A percentile compares a stretch with the other conserved stretches of the same genome.
Conservation (phyloP, 1,140 invertebrate species). For the Pachyrhynchus sulphureomaculatus region DNA sequence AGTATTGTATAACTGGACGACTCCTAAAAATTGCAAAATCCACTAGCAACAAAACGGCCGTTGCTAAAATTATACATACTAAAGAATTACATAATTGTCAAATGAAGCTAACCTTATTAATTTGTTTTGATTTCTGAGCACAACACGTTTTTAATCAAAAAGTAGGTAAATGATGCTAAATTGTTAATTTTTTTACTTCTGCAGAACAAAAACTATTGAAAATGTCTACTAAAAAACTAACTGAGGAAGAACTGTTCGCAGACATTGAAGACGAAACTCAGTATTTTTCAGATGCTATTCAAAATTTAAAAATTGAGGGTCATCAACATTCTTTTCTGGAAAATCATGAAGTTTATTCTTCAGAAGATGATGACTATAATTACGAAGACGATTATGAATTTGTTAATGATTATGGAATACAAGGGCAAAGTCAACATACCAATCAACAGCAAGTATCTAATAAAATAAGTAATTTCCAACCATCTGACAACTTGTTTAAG, state of each 20-base stretch:
- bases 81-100: no score
- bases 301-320: not conserved
- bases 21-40: no score
- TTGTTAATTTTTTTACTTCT: not conserved
- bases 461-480: constrained; percentile 73
- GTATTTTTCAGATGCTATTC: not conserved
- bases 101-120: no score
- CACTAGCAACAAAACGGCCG: no score
- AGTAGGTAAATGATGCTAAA: no score
- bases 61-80: no score
- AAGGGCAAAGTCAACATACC: constrained; percentile 34
- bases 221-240: not conserved
- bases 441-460: constrained; percentile 61
- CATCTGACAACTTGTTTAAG: constrained; percentile 76
- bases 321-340: constrained; percentile 28
- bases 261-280: constrained; percentile 15
- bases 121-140: no score
- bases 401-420: constrained; percentile 44
- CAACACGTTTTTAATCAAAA: no score
- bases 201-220: not conserved
- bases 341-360: constrained; percentile 34
- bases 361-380: constrained; percentile 36
- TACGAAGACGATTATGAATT: constrained; percentile 35
- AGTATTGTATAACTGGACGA: no score
- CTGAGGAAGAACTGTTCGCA: constrained; percentile 19